These are phyloP conservation scores for Lycia hirtaria DNA, from an alignment of 2,888 invertebrate species.

Conservation along the genomic window DNA sequence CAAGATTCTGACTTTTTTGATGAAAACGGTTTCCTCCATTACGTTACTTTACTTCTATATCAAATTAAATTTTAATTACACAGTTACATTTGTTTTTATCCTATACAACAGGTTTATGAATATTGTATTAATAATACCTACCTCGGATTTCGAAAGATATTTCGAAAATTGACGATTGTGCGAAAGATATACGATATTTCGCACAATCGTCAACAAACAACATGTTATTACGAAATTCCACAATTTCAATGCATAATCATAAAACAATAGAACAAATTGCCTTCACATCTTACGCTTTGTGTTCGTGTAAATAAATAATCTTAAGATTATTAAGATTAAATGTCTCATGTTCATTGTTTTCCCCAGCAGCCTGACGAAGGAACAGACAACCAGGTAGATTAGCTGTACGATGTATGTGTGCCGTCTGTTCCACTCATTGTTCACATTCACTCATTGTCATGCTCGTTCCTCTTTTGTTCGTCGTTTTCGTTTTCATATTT, in stretches of 20 bases:
- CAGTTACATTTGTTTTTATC: no score
- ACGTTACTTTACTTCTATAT: no score
- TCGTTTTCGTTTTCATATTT: conserved; percentile 12
- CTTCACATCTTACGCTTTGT: conserved; percentile 27
- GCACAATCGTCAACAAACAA: neutral
- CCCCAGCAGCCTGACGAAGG: conserved; percentile 80
- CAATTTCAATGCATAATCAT: conserved; percentile 11
- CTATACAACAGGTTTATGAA: no score
- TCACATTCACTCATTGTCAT: conserved; percentile 4
- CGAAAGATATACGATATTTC: no score
- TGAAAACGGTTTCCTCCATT: no score
- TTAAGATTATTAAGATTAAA: conserved; percentile 41
- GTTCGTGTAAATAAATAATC: conserved; percentile 25
- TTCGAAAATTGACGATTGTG: no score
- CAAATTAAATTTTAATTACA: no score
- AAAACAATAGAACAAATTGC: conserved; percentile 28
- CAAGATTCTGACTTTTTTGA: no score
- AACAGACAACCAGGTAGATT: conserved; percentile 80
- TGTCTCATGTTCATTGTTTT: conserved; percentile 63
- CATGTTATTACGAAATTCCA: neutral
- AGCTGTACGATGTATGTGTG: conserved; percentile 35
- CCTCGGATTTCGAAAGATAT: no score
- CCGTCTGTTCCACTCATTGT: conserved; percentile 25
- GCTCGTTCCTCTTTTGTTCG: conserved; percentile 9
- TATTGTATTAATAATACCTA: no score